Percentiles rank a stretch among this genome's conserved stretches.
These are phyloP conservation scores for Astyanax mexicanus DNA, from an alignment of 2,797 vertebrate genomes.

Conservation along the genomic window DNA sequence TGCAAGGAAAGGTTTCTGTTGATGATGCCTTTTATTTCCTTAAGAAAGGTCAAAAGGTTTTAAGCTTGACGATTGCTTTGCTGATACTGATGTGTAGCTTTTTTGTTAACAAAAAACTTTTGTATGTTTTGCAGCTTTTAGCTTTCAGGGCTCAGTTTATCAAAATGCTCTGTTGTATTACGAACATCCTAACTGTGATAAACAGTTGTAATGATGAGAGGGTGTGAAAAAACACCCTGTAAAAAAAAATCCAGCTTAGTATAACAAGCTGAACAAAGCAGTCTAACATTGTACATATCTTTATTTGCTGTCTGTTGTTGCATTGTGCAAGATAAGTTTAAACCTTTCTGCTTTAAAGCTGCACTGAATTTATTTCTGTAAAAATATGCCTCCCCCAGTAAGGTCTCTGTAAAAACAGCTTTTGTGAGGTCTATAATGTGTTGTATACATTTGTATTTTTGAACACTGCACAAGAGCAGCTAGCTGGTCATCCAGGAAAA, in stretches of 20 bases:
- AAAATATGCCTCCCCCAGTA: no score
- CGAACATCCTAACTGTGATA: no score
- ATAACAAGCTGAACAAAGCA: neutral
- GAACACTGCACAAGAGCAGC: no score
- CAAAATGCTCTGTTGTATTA: no score
- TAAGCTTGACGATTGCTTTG: slow-evolving; percentile 3
- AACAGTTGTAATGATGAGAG: no score
- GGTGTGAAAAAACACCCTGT: no score
- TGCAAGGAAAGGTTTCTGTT: neutral
- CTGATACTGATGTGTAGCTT: neutral
- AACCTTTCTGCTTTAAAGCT: slow-evolving; percentile 5
- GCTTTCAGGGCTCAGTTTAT: neutral
- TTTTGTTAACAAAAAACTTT: neutral
- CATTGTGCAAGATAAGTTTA: slow-evolving; percentile 11
- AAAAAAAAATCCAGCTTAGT: neutral
- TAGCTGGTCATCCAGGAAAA: no score
- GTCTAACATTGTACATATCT: neutral
- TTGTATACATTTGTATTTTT: neutral
- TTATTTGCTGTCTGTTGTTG: neutral
- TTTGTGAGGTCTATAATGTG: neutral
- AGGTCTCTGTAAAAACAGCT: neutral
- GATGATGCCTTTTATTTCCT: slow-evolving; percentile 3
- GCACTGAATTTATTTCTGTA: no score
- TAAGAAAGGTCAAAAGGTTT: neutral
- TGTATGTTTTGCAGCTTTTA: slow-evolving; percentile 11